A percentile compares a stretch with the other conserved stretches of the same genome.
phyloP scores from a whole-genome alignment of 2,888 invertebrate species.

The Blastobasis adustella region DNA sequence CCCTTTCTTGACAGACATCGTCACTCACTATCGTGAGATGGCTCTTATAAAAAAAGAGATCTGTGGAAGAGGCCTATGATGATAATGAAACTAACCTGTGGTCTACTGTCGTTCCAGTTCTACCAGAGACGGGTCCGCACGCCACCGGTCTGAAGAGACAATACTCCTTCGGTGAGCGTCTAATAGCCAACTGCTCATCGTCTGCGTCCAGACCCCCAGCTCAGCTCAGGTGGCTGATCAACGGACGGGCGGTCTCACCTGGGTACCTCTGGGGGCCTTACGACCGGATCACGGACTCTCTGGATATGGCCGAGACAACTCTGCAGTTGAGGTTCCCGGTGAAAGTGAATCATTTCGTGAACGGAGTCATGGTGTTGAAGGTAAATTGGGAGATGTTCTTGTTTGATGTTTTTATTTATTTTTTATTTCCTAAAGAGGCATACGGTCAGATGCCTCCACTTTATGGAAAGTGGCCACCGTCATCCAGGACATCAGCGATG shows the following conservation, averaged over 20 bases:
- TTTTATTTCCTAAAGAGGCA: too few species aligned
- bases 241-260: conserved; percentile 78
- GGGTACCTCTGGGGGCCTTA: conserved; percentile 68
- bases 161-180: conserved; percentile 84
- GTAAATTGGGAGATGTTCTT: conserved; percentile 34
- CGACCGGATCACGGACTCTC: conserved; percentile 60
- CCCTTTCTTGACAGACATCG: too few species aligned
- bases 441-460: too few species aligned
- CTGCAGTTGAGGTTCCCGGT: conserved; percentile 85
- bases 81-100: too few species aligned
- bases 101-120: conserved; percentile 67
- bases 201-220: conserved; percentile 86
- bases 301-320: conserved; percentile 80
- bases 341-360: conserved; percentile 81
- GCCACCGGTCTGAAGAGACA: conserved; percentile 84
- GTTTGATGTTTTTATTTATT: too few species aligned
- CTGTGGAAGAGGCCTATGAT: too few species aligned
- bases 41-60: too few species aligned
- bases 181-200: conserved; percentile 87
- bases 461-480: too few species aligned
- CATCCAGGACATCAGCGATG: too few species aligned
- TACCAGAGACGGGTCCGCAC: conserved; percentile 85
- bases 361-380: conserved; percentile 87
- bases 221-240: conserved; percentile 87
- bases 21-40: too few species aligned